Base-by-base conservation (phyloP, 2,888 invertebrate species). In the Eustalomyia histrio region DNA sequence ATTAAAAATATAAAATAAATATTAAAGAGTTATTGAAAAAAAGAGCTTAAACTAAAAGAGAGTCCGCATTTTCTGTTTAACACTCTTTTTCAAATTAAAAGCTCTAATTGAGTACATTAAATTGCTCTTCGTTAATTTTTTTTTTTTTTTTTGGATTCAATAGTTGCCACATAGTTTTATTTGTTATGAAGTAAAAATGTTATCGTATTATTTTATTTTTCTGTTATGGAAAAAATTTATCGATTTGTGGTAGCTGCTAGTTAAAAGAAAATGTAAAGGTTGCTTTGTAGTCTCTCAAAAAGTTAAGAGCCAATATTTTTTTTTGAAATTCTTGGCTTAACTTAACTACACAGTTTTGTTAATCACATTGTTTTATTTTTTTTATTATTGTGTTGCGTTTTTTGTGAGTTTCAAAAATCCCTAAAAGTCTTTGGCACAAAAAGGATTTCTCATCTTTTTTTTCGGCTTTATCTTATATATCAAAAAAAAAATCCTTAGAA, bases 1-100 rank as follows among this genome's bases (percentile, higher is more conserved):
- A 55, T 76, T 76, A 75, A 78, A 69, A 78, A 75, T 81, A 78
- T 63, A 78, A 75, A 81, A 75, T 81, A 81, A 78, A 78, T 81
- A 57, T 29, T 29, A 75, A 63, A 63, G 71, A 58, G 43, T 39
- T n/a, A 1, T 1, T 57, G 9, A 55, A 33, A 50, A 43, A 71
- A 47, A 43, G 53, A 58, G 53, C 14, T 35, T 35, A 33, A 29
- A 16, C 33, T 39, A 21, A 18, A 47, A 57, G 50, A 73, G 63
- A 63, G 39, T 52, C 43, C 29, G 24, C 39, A 50, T 21, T n/a
- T 55, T 74, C 21, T 57, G 52, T 52, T 68, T 71, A 21, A 43
- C 52, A 78, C 53, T 63, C 74, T 53, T 9, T 68, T 63, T 68
- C 69, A 21, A 35, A 52, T 3, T 6, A 29, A 29, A 43, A 63